A percentile compares a stretch with the other conserved stretches of the same genome.
Conservation (phyloP, 2,888 invertebrate genomes). For the Fragum fragum region DNA sequence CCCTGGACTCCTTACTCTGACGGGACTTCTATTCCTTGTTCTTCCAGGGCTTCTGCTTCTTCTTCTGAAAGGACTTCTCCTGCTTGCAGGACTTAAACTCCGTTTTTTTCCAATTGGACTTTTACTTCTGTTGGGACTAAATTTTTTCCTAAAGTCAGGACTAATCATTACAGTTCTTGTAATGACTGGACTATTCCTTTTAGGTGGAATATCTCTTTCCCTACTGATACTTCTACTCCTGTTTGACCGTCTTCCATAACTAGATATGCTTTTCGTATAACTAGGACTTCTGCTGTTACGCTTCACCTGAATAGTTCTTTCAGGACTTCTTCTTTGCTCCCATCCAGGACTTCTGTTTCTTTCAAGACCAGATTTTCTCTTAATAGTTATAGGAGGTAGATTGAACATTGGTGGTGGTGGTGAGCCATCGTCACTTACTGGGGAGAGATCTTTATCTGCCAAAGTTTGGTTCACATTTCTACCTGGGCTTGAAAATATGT, state of each 20-base stretch:
- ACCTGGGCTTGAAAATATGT: conserved; percentile 10
- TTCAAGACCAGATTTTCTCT: conserved; percentile 50
- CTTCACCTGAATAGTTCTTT: conserved; percentile 45
- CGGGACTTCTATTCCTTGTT: conserved; percentile 24
- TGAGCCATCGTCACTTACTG: conserved; percentile 61
- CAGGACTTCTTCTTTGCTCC: conserved; percentile 47
- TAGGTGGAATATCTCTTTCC: conserved; percentile 26
- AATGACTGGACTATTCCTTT: conserved; percentile 38
- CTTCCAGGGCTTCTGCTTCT: conserved; percentile 27
- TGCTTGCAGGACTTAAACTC: conserved; percentile 12
- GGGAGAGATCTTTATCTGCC: conserved; percentile 50
- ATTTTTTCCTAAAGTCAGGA: conserved; percentile 16
- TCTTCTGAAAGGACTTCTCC: conserved; percentile 31
- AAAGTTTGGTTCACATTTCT: not conserved
- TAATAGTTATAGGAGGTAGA: conserved; percentile 63
- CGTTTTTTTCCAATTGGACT: conserved; percentile 19
- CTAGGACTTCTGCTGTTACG: conserved; percentile 52
- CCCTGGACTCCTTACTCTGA: conserved; percentile 37
- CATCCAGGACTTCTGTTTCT: conserved; percentile 60
- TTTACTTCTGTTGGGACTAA: conserved; percentile 35
- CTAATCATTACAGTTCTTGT: conserved; percentile 33
- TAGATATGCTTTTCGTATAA: conserved; percentile 39
- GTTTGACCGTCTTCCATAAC: conserved; percentile 36
- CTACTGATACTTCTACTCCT: conserved; percentile 35
- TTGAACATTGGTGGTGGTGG: conserved; percentile 64